Evolutionary conservation across 35 echinoderm and acorn worm genomes (phyloP).

Genomic region (Anneissia japonica): DNA sequence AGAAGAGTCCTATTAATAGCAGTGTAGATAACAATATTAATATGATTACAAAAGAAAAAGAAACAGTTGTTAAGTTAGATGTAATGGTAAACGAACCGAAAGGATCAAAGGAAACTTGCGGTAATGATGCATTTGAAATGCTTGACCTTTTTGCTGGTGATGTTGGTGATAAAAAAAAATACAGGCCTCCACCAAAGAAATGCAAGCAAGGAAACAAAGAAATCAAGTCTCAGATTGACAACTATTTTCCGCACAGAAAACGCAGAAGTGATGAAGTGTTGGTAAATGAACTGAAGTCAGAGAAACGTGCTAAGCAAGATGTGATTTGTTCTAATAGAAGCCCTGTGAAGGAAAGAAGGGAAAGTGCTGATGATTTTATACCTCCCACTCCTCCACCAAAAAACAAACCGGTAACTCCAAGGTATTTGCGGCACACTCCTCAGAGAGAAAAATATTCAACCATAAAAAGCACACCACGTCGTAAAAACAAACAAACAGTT

Average conservation of each 20-base stretch:
- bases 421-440: slow-evolving; percentile 12
- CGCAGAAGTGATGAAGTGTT: not conserved
- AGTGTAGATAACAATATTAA: not conserved
- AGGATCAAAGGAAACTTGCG: slow-evolving; percentile 6
- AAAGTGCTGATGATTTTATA: slow-evolving; percentile 61
- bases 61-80: not conserved
- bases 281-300: not conserved
- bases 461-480: slow-evolving; percentile 3
- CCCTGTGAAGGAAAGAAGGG: slow-evolving; percentile 14
- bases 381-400: slow-evolving; percentile 66
- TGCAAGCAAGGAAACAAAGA: not conserved
- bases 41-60: not conserved
- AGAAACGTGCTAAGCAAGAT: not conserved
- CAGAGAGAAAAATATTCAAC: not conserved
- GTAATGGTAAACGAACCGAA: not conserved
- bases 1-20: not conserved
- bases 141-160: slow-evolving; percentile 81
- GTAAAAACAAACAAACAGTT: not conserved
- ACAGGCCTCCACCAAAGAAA: not conserved
- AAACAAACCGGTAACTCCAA: slow-evolving; percentile 36
- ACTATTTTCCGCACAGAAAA: not conserved
- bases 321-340: not conserved
- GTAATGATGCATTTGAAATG: slow-evolving; percentile 75
- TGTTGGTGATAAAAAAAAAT: slow-evolving; percentile 32
- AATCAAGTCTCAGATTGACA: not conserved